Evolutionary conservation across 2,888 invertebrate genomes (phyloP), one percentile per base, ranked within the genome.

Genomic region (Apamea monoglypha): DNA sequence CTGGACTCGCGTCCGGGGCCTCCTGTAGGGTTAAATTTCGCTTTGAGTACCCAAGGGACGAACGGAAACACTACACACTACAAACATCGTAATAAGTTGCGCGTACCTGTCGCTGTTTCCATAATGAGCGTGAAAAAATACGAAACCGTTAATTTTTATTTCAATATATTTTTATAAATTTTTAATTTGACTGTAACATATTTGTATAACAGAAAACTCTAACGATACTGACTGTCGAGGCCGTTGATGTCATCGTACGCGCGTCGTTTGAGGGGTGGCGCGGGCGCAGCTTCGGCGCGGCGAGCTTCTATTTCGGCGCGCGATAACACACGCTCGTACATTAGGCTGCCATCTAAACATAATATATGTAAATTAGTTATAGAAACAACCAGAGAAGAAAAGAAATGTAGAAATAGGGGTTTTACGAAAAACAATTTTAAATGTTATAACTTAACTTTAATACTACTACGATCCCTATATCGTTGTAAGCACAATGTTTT

Each of bases 191-290:
- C 25, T 44, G 1, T 66, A 32, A 78, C 59, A 82, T 25, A 25
- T 32, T 44, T 53, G 5, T 70, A 40, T 64, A 82, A 53, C 64
- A 78, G 59, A 32, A 69, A 64, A 73, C 64, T 44, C 29, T 68
- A 67, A 40, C 74, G 82, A 86, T 93, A 97, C 98, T 98, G 97
- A 98, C 98, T 98, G 97, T 99, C 98, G 91, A 98, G 97, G 83
- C 98, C 99, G 95, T 99, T 98, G 96, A 98, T 97, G 95, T 99
- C 99, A 91, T 99, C 99, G 94, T 98, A 99, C 21, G 98, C 98
- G 93, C 99, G 97, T 91, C 99, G 98, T 95, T 99, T 99, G 92
- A 99, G 97, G 85, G 97, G 91, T 82, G 90, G 85, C 70, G 88
- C 86, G 69, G 90, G 88, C 83, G 92, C 90, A 53, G 92, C 89